Evolutionary conservation across 2,113 vertebrate genomes (phyloP).

Genomic region (Marmota flaviventris): DNA sequence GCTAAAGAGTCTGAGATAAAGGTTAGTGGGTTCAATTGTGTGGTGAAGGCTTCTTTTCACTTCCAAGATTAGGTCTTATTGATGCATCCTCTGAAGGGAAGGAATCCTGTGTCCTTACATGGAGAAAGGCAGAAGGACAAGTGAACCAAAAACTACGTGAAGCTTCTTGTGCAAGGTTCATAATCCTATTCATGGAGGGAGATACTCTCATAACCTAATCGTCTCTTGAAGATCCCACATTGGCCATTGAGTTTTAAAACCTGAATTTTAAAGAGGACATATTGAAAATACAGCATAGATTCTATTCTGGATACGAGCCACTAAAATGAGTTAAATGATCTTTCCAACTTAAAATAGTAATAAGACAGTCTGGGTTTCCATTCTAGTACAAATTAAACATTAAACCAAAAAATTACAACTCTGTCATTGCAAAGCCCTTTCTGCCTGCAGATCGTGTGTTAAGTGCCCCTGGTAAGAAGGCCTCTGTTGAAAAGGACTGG

Average conservation of each 20-base stretch:
- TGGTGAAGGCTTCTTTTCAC: neutral
- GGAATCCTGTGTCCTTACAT: neutral
- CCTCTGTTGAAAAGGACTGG: neutral
- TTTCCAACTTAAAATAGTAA: constrained; percentile 39
- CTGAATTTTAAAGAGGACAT: neutral
- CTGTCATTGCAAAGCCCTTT: neutral
- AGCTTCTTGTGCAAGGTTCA: neutral
- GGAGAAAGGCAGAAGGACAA: neutral
- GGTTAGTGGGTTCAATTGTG: neutral
- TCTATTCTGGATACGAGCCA: neutral
- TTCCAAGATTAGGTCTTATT: neutral
- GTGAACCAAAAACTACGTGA: neutral
- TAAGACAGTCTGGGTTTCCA: neutral
- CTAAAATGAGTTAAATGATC: neutral
- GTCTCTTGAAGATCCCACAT: neutral
- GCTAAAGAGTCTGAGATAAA: neutral
- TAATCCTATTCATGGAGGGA: neutral
- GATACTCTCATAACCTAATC: neutral
- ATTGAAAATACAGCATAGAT: neutral
- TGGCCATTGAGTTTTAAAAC: neutral
- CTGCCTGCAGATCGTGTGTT: neutral
- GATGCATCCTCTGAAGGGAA: neutral
- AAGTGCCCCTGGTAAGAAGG: neutral
- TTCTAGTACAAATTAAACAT: constrained; percentile 23
- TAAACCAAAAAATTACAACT: neutral